A percentile compares a stretch with the other conserved stretches of the same genome.
phyloP scores from a whole-genome alignment of 2,797 vertebrate genomes.

The Halcyon leucocephala region DNA sequence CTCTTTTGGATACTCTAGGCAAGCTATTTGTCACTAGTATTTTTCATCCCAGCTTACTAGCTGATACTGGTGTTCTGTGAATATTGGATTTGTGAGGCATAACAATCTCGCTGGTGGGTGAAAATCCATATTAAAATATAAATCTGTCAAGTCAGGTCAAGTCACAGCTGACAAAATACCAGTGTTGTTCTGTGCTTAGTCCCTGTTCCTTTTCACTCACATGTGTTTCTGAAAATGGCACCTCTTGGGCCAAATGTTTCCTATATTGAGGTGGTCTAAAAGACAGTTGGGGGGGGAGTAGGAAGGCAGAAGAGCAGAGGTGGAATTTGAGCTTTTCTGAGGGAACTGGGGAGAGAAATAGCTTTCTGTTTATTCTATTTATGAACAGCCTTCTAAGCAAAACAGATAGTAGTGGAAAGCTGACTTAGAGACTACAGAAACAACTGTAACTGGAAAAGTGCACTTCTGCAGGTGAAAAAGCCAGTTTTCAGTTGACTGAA shows the following conservation, averaged over 20 bases:
- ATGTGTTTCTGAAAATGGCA: conserved; percentile 2
- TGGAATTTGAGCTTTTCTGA: not conserved
- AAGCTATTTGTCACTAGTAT: conserved; percentile 4
- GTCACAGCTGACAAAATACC: conserved; percentile 30
- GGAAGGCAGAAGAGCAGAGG: not conserved
- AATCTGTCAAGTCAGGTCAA: conserved; percentile 49
- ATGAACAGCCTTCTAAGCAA: not conserved
- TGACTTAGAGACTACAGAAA: not conserved
- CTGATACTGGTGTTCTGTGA: conserved; percentile 3
- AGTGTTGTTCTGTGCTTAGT: not conserved
- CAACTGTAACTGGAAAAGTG: not conserved
- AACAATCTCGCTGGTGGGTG: conserved; percentile 29
- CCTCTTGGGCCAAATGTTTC: not conserved
- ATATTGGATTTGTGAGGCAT: conserved; percentile 57
- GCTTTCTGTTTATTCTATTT: not conserved
- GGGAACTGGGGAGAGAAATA: not conserved
- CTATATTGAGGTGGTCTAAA: not conserved
- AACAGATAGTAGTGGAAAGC: not conserved
- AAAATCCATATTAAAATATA: conserved; percentile 57
- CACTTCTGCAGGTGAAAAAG: conserved; percentile 28
- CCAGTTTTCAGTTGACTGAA: conserved; percentile 48
- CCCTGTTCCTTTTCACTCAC: not conserved
- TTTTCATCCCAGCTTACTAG: conserved; percentile 9
- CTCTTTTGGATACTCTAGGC: not conserved
- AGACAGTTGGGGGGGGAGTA: not conserved